A percentile compares a stretch with the other conserved stretches of the same genome.
phyloP scores from a whole-genome alignment of 2,113 vertebrate species.

The Apteryx mantelli region DNA sequence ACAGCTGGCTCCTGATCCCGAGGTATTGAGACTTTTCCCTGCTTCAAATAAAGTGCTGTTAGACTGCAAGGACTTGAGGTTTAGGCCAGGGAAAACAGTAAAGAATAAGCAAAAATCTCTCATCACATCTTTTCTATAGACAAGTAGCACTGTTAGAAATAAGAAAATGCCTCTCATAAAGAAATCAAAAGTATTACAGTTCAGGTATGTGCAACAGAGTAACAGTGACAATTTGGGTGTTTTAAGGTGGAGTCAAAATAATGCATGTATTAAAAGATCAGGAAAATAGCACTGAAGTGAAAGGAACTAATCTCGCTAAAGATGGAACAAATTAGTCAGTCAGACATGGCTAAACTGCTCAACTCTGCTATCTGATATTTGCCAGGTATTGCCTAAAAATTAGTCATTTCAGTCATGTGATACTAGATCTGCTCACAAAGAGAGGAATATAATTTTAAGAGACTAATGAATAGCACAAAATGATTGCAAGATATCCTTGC shows the following conservation, averaged over 20 bases:
- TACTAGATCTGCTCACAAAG: neutral
- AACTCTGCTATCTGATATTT: neutral
- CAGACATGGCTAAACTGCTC: neutral
- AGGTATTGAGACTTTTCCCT: neutral
- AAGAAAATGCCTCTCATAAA: neutral
- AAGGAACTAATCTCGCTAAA: neutral
- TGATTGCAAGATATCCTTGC: neutral
- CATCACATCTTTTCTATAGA: neutral
- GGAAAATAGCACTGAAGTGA: neutral
- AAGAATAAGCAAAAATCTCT: neutral
- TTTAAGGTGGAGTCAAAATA: neutral
- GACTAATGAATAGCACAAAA: neutral
- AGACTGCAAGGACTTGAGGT: neutral
- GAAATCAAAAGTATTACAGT: neutral
- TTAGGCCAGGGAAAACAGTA: neutral
- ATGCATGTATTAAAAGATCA: neutral
- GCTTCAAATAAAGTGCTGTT: rapidly evolving
- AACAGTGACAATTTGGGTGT: too few relatives aligned
- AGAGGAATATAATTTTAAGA: neutral
- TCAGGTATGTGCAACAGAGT: neutral
- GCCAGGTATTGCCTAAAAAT: neutral
- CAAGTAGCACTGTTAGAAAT: neutral
- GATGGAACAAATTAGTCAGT: neutral
- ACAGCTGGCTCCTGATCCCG: neutral
- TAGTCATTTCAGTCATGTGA: neutral